Evolutionary conservation across 2,888 invertebrate species (phyloP), one percentile per base, ranked within the genome.

Genomic region (Apocheima hispidaria): DNA sequence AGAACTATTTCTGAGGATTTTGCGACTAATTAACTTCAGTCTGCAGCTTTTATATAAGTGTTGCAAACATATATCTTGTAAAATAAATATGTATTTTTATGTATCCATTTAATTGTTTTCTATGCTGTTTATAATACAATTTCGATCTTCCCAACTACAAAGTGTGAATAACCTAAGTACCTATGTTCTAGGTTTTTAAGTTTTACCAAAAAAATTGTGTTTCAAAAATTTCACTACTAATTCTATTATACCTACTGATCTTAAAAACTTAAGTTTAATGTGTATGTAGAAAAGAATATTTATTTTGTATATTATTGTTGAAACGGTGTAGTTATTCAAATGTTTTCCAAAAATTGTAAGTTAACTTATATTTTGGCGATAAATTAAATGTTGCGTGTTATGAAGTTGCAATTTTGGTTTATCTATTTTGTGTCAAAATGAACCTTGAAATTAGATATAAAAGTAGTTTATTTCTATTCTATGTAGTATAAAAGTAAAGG

Each of bases 241-340:
- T 12, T 41, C 12, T 26, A 14, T 12, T 10, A 16, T 18, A 18
- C 18, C 4, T 30, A 7, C 12, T 43, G 7, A 20, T 12, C 41
- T 26, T 26, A 16, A 44, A 10, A 26, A 44, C 28, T 44, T 28
- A 9, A 16, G 20, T 40, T 41, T 20, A 23, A 48, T 38, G 56
- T 41, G 28, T 18, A 43, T 59, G 41, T 55, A 53, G 33, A 23
- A 40, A 35, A 41, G 55, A 28, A 30, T 1, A 30, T 35, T 44
- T 10, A 48, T 66, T 66, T 65, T 64, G 59, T 67, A 68, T 62
- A 60, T 63, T 63, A 61, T 66, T 70, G 61, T 70, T 67, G 60
- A 51, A 50, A 23, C 46, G 46, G 14, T 60, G 51, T 62, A 61
- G 57, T 58, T 54, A 52, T 18, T 48, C 30, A 43, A 51, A 52